Evolutionary conservation across 2,888 invertebrate species (phyloP).

Genomic region (Linyphia triangularis): DNA sequence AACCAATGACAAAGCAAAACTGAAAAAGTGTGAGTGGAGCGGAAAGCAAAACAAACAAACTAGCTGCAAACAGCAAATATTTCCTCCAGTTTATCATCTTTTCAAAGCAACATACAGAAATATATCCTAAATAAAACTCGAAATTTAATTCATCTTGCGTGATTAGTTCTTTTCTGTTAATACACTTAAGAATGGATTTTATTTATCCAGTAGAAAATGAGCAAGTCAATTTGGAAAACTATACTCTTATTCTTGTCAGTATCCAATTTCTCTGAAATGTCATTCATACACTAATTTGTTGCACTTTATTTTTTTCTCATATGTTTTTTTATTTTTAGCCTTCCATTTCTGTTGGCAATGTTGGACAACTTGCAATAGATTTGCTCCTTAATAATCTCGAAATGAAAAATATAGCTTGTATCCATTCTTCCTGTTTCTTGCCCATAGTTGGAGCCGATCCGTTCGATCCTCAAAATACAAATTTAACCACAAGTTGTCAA

Average conservation of each 20-base stretch:
- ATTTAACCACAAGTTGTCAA: conserved; percentile 82
- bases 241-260: conserved; percentile 55
- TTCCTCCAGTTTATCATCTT: neutral
- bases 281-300: neutral
- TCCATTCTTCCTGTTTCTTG: conserved; percentile 87
- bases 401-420: conserved; percentile 84
- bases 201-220: conserved; percentile 9
- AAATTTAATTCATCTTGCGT: neutral
- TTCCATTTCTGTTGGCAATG: conserved; percentile 94
- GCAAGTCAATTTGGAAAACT: conserved; percentile 27
- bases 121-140: neutral
- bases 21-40: too few relatives aligned
- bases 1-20: too few relatives aligned
- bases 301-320: too few relatives aligned
- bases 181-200: neutral
- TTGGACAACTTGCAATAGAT: conserved; percentile 91
- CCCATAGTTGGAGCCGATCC: conserved; percentile 90
- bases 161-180: neutral
- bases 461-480: conserved; percentile 82
- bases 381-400: conserved; percentile 87
- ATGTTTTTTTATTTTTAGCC: conserved; percentile 82
- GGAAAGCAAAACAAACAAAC: neutral
- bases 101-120: neutral
- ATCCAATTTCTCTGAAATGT: neutral
- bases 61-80: neutral